Base-by-base conservation (phyloP, 2,888 invertebrate genomes). In the Lissonota sp. region DNA sequence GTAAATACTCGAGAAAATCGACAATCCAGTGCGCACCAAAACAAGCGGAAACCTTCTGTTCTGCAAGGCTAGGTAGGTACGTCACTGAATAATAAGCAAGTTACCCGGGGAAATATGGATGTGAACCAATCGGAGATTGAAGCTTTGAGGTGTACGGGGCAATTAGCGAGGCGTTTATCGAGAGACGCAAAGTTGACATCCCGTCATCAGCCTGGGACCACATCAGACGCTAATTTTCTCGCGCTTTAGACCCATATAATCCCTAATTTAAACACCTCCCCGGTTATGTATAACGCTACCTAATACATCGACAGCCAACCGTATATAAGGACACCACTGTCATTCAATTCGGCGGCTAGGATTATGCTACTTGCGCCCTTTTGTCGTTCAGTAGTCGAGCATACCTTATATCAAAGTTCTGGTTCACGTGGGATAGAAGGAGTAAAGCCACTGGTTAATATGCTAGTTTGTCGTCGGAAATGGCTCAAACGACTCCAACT, bases 141-240 rank as follows among this genome's bases (percentile, higher is more conserved):
- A 57, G 42, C 12, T 12, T 26, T 12, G 42, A 44, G n/a, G n/a
- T 58, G 10, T 44, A 26, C 8, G 44, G 14, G 44, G 55, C 26
- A 79, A 72, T 72, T 73, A 79, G 66, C 10, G 62, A 63, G 51
- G 55, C 37, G 16, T 62, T 78, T 60, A 67, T 72, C 44, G 67
- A 53, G 53, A 46, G 26, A 26, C 67, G 26, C 42, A 62, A 55
- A 46, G 67, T 58, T 62, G 67, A 62, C 72, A 26, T 46, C 42
- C 67, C 49, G 44, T 46, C 26, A 39, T 55, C 39, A 46, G 55
- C 67, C 26, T 37, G 8, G 46, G 66, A 67, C 69, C 60, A 76
- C 53, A 55, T 62, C 39, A 8, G 44, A 62, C 14, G 66, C 58
- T 70, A 46, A 70, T 70, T 58, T 53, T 55, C 55, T 26, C 16